Conservation (phyloP, 2,797 vertebrate genomes). For the Discoglossus pictus region DNA sequence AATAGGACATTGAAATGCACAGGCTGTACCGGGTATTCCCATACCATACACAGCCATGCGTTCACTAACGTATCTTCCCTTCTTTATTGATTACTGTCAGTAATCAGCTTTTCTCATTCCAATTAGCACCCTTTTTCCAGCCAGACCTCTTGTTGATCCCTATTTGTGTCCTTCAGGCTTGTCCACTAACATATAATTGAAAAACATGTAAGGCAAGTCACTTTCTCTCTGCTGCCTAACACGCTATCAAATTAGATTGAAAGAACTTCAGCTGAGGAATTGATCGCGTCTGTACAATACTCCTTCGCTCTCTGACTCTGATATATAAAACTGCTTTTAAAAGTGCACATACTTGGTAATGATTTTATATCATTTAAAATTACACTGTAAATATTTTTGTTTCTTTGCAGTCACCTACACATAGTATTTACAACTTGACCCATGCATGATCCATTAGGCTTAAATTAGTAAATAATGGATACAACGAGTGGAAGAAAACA, state of each 20-base stretch:
- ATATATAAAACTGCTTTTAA: too few species aligned
- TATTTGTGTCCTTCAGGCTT: conserved; percentile 44
- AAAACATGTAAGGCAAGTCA: conserved; percentile 26
- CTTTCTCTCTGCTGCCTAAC: conserved; percentile 17
- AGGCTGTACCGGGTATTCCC: conserved; percentile 49
- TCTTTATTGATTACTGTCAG: conserved; percentile 45
- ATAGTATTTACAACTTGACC: too few species aligned
- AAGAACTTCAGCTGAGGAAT: conserved; percentile 29
- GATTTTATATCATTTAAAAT: too few species aligned
- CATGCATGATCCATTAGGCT: too few species aligned
- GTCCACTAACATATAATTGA: conserved; percentile 23
- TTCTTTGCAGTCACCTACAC: too few species aligned
- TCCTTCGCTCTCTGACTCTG: neutral
- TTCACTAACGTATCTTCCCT: conserved; percentile 36
- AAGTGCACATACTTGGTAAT: too few species aligned
- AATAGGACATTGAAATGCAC: conserved; percentile 49
- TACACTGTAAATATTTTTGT: too few species aligned
- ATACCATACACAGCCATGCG: conserved; percentile 42
- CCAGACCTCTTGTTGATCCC: conserved; percentile 27
- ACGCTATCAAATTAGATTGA: conserved; percentile 40
- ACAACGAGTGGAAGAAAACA: too few species aligned
- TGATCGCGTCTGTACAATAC: conserved; percentile 19
- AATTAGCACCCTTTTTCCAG: conserved; percentile 39
- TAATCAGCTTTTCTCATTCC: conserved; percentile 37
- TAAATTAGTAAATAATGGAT: too few species aligned